Conservation (phyloP, 2,113 vertebrate genomes). For the Baryphthengus martii region DNA sequence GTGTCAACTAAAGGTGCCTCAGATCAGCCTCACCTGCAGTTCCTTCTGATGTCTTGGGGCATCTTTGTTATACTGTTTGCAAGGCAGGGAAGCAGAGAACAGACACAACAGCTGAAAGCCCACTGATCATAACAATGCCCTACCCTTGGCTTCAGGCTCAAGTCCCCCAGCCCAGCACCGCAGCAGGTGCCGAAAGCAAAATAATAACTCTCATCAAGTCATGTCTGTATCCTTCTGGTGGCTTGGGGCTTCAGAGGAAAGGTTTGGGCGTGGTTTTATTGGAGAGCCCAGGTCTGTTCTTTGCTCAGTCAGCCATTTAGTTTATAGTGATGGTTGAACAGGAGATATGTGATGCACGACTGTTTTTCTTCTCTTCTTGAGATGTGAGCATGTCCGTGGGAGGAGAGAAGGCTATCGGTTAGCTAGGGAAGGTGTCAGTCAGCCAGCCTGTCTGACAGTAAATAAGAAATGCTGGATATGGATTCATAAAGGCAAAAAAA, state of each 20-base stretch:
- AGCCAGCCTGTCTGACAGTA: background rate
- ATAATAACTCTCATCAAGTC: background rate
- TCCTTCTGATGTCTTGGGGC: background rate
- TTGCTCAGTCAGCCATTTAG: background rate
- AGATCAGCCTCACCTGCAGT: background rate
- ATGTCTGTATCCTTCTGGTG: background rate
- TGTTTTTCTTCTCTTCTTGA: background rate
- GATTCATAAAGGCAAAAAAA: background rate
- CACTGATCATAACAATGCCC: too few relatives aligned
- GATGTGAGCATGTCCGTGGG: fast-evolving
- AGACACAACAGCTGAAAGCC: background rate
- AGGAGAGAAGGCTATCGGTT: background rate
- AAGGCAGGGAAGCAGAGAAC: background rate
- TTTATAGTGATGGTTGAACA: background rate
- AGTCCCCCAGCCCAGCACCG: background rate
- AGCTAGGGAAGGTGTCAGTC: background rate
- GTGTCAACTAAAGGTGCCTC: background rate
- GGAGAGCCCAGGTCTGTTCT: background rate
- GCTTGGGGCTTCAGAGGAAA: background rate
- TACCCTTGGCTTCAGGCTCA: background rate
- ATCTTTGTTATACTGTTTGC: fast-evolving
- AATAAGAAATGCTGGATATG: background rate
- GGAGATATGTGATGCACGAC: background rate
- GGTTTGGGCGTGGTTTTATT: background rate
- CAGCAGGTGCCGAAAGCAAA: background rate